Conservation (phyloP, 1,140 invertebrate genomes). For the Eumeta japonica region DNA sequence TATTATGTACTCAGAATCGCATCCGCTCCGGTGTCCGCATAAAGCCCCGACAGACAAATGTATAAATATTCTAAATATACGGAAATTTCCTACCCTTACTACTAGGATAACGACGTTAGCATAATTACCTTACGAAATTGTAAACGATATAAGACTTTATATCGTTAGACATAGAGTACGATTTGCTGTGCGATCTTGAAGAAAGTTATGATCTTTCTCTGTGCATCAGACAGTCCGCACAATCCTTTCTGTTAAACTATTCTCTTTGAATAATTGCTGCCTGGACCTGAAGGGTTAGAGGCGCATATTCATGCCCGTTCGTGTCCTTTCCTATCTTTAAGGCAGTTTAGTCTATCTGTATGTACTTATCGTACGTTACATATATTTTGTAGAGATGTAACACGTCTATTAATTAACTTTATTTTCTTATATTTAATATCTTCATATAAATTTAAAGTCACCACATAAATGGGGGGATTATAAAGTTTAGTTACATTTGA, state of each 20-base stretch:
- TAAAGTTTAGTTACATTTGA: too few relatives aligned
- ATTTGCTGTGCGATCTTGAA: not conserved
- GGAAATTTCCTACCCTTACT: constrained; percentile 30
- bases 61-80: constrained; percentile 55
- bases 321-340: constrained; percentile 29
- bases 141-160: not conserved
- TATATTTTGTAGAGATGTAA: too few relatives aligned
- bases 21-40: constrained; percentile 33
- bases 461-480: too few relatives aligned
- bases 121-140: not conserved
- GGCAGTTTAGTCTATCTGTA: too few relatives aligned
- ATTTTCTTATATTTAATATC: too few relatives aligned
- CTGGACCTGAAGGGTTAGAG: constrained; percentile 55
- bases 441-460: too few relatives aligned
- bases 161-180: not conserved
- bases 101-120: not conserved
- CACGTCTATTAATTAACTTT: too few relatives aligned
- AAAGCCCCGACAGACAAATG: constrained; percentile 36
- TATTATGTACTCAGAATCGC: constrained; percentile 37
- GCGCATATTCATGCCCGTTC: constrained; percentile 46
- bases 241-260: constrained; percentile 59
- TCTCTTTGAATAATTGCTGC: constrained; percentile 57
- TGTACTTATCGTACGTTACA: not conserved
- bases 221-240: constrained; percentile 26
- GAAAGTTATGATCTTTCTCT: too few relatives aligned